Evolutionary conservation across 2,797 vertebrate species (phyloP).

Genomic region (Clarias platycephalus): DNA sequence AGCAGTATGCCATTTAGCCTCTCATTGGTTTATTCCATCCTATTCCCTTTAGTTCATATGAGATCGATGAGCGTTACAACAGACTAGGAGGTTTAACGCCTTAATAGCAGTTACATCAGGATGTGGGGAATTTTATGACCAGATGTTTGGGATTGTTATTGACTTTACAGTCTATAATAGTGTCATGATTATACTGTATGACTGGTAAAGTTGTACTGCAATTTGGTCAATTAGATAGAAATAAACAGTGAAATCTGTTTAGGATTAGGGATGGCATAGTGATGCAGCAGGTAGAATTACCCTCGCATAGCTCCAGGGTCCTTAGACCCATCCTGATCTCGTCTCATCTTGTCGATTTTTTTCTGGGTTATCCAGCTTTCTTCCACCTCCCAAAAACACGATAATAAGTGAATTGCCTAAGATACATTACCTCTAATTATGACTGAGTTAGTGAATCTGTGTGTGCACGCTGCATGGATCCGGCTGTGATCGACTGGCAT

Average conservation of each 20-base stretch:
- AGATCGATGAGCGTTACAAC: conserved; percentile 67
- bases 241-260: background rate
- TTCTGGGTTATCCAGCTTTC: background rate
- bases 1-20: conserved; percentile 60
- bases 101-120: background rate
- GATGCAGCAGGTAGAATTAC: background rate
- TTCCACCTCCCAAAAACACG: background rate
- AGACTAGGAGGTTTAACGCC: background rate
- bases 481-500: background rate
- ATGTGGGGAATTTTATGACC: background rate
- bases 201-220: background rate
- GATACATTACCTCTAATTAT: background rate
- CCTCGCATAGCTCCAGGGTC: background rate
- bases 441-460: background rate
- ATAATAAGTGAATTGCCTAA: too few species aligned
- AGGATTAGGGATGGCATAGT: background rate
- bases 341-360: background rate
- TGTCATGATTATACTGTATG: background rate
- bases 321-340: background rate
- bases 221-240: background rate
- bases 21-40: conserved; percentile 36
- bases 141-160: conserved; percentile 10
- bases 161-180: background rate
- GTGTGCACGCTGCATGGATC: background rate
- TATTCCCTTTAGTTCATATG: conserved; percentile 64